Percentiles rank a stretch among this genome's conserved stretches.
Evolutionary conservation across 2,888 invertebrate genomes (phyloP).

Genomic region (Sphaerophoria rueppellii): DNA sequence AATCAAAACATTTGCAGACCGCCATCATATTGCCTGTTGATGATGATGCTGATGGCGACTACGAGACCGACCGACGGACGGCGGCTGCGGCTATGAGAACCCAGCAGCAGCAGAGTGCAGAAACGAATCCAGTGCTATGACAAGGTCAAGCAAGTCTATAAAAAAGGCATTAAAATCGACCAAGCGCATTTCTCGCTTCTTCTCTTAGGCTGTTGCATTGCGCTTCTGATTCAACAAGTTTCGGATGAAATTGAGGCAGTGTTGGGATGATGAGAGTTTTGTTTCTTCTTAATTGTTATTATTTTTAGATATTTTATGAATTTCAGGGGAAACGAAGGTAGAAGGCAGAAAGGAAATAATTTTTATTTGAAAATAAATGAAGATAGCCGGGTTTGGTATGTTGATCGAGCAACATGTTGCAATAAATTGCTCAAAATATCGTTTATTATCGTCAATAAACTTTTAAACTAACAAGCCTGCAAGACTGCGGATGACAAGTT

Average conservation of each 20-base stretch:
- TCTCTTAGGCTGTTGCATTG: too few species aligned
- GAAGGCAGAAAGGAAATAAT: too few species aligned
- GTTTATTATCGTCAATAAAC: too few species aligned
- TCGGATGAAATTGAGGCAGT: background rate
- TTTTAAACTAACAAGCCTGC: too few species aligned
- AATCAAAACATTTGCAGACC: slow-evolving; percentile 66
- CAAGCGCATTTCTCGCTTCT: too few species aligned
- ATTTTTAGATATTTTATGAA: slow-evolving; percentile 63
- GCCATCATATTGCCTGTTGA: background rate
- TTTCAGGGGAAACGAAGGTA: background rate
- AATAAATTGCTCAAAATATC: too few species aligned
- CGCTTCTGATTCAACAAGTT: slow-evolving; percentile 30
- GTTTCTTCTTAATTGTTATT: slow-evolving; percentile 59
- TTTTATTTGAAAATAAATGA: too few species aligned
- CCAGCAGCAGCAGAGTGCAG: background rate
- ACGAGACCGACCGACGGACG: too few species aligned
- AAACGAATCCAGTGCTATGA: slow-evolving; percentile 52
- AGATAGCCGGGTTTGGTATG: too few species aligned
- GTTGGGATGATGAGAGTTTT: slow-evolving; percentile 4
- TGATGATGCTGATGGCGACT: background rate
- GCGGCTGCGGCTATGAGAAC: slow-evolving; percentile 8
- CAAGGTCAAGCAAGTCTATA: slow-evolving; percentile 72
- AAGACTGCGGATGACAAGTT: too few species aligned
- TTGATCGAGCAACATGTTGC: too few species aligned
- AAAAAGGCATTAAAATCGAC: slow-evolving; percentile 69